These are phyloP conservation scores for Tethea ocularis DNA, from an alignment of 2,888 invertebrate genomes.

Conservation along the genomic window DNA sequence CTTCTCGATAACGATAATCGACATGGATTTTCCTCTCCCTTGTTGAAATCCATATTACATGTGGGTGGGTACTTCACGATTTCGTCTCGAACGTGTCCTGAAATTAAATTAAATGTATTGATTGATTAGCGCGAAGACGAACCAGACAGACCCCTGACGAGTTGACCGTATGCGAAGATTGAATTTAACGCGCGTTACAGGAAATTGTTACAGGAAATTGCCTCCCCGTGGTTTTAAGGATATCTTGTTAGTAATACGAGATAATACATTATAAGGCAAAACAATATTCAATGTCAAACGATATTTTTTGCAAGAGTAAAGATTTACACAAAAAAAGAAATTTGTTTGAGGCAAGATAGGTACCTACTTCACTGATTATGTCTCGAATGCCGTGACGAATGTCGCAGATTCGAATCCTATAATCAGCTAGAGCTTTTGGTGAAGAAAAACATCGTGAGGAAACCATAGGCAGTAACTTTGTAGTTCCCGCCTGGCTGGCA, in stretches of 20 bases:
- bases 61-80: neutral
- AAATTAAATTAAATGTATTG: constrained; percentile 34
- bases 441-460: too few relatives aligned
- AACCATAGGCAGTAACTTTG: too few relatives aligned
- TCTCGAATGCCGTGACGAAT: too few relatives aligned
- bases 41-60: constrained; percentile 1
- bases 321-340: too few relatives aligned
- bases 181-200: constrained; percentile 47
- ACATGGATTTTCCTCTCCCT: neutral
- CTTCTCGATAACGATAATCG: neutral
- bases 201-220: constrained; percentile 35
- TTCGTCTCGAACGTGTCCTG: neutral
- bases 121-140: constrained; percentile 58
- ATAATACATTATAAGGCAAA: neutral
- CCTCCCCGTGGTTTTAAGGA: constrained; percentile 14
- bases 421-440: too few relatives aligned
- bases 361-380: too few relatives aligned
- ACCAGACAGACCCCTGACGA: constrained; percentile 59
- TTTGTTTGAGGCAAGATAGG: too few relatives aligned
- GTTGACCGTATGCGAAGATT: constrained; percentile 33
- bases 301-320: too few relatives aligned
- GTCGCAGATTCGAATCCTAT: too few relatives aligned
- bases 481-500: too few relatives aligned
- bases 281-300: neutral
- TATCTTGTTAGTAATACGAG: constrained; percentile 6